Base-by-base conservation (phyloP, 35 echinoderm and acorn worm species). In the Patiria miniata region DNA sequence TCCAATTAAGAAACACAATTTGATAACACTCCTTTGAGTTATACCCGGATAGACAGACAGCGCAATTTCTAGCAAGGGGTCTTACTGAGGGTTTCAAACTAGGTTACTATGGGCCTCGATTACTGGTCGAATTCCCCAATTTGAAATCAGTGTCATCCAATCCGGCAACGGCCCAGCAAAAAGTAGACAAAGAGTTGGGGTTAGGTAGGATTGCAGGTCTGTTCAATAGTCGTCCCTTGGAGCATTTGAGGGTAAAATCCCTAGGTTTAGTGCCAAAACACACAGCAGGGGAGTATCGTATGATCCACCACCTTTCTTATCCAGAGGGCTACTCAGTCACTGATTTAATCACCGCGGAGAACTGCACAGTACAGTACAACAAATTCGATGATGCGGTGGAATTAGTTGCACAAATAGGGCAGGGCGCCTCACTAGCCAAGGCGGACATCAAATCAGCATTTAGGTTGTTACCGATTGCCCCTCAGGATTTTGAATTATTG, bases 381-480 rank as follows among this genome's bases (percentile, higher is more conserved):
- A 77, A 28, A 23, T 86, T 86, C 39, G 84, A 86, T 86, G 65
- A 23, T 40, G 84, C 32, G 8, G 58, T 86, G 5, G 51, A 76
- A 32, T 7, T 77, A 17, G 61, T 77, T 5, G 61, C 52, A 1
- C n/a, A 19, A 16, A 26, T 77, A 39, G 84, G 84, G 2, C 40
- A 47, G 37, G 84, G 60, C 0, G 60, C 84, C 2, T 12, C 34
- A 21, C 37, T 86, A 47, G 84, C 84, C 34, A 86, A 86, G 39
- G 84, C 57, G 28, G 84, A 86, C 84, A 86, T 86, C 26, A 47
- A 86, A 39, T 86, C 84, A 7, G 84, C 84, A 22, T 86, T 86
- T 76, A 7, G 84, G 21, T 40, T 86, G 0, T 61, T 86, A 16
- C 84, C 84, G 22, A 39, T 86, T 14, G 19, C 37, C 51, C 84